These are phyloP conservation scores for Okamejei kenojei DNA, from an alignment of 2,797 vertebrate species.

Conservation along the genomic window DNA sequence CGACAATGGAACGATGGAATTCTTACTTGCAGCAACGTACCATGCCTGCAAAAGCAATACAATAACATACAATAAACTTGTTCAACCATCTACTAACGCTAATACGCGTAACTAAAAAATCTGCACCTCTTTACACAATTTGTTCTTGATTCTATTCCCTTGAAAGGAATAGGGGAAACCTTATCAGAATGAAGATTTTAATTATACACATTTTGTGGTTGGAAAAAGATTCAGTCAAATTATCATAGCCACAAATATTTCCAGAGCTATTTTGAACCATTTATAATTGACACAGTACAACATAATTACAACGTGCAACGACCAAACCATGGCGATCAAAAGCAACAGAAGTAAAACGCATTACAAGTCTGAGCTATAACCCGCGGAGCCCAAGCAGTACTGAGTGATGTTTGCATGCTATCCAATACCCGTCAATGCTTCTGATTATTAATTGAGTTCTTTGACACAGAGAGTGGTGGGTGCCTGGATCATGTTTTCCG, in stretches of 20 bases:
- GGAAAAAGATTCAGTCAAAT: neutral
- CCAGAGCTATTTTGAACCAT: neutral
- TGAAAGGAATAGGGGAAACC: neutral
- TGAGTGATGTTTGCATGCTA: neutral
- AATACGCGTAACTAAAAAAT: too few species aligned
- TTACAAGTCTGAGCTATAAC: neutral
- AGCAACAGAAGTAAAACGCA: neutral
- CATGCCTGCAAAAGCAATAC: too few species aligned
- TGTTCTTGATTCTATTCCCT: neutral
- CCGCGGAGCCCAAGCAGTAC: neutral
- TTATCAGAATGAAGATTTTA: neutral
- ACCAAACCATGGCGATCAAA: neutral
- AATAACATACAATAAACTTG: too few species aligned
- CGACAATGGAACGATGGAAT: too few species aligned
- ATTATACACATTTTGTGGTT: neutral
- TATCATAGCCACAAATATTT: constrained; percentile 28
- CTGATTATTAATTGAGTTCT: too few species aligned
- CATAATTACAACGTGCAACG: neutral
- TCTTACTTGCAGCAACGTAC: too few species aligned
- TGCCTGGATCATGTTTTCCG: too few species aligned
- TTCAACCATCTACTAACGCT: too few species aligned
- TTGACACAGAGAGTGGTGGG: too few species aligned
- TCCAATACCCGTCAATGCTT: neutral
- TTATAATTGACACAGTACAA: neutral
- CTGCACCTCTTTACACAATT: neutral